Base-by-base conservation (phyloP, 2,797 vertebrate genomes). In the Bradypodion ventrale region DNA sequence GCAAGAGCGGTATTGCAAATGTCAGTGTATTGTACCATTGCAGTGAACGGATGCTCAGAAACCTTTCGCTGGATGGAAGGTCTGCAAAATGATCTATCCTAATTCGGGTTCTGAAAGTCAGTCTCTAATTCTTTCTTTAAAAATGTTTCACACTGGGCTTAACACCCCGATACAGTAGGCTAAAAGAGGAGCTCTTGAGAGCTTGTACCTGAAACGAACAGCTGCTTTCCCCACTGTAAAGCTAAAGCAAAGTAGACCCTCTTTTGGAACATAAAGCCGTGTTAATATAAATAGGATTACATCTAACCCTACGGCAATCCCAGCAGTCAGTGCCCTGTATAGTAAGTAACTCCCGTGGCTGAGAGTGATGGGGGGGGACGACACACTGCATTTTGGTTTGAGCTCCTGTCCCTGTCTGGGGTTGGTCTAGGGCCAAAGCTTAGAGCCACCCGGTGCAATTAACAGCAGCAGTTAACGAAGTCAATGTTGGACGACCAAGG, bases 231-330 rank as follows among this genome's bases (percentile, higher is more conserved):
- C 72, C 37, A 15, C 1, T 87, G 70, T 46, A 32, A 49, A 79
- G 83, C 70, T 75, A 88, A 91, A 35, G 86, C 52, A 89, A 93
- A 89, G 78, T 62, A 84, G 83, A 85, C 89, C 87, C 89, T 93
- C 91, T 95, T 91, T 93, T 94, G 92, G 92, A 91, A 79, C 49
- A 15, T 88, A 93, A 94, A 95, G 91, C 92, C 90, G 76, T 1
- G 88, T 70, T 93, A 92, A 85, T 83, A 83, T 92, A 88, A 94
- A 92, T 89, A 94, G 77, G 93, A 95, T 95, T 93, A 95, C 88
- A 87, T 83, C 87, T 86, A 93, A 90, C 82, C 90, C 88, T 44
- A 7, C 78, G 86, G 70, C 91, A 94, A 92, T 94, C 90, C 90
- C 46, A 32, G 83, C 88, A 91, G 91, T 74, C 65, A 83, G 46